phyloP scores from a whole-genome alignment of 2,888 invertebrate species.

The Gonocerus acuteangulatus region DNA sequence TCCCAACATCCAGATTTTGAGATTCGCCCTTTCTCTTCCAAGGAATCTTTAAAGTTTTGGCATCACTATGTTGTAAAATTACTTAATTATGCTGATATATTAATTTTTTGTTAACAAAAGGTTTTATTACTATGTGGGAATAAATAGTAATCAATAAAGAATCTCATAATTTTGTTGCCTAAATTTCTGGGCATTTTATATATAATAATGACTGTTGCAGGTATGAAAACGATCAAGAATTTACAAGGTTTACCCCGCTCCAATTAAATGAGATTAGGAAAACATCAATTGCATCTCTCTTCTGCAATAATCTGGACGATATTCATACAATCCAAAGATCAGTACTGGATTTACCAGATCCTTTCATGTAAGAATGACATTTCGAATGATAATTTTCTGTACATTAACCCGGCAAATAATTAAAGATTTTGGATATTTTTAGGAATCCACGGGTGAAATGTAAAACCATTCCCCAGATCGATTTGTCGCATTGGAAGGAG shows the following conservation, averaged over 20 bases:
- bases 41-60: too few relatives aligned
- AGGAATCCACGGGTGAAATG: conserved; percentile 63
- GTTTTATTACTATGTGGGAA: too few relatives aligned
- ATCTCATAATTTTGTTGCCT: too few relatives aligned
- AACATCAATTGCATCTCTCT: conserved; percentile 45
- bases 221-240: conserved; percentile 46
- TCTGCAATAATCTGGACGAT: conserved; percentile 49
- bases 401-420: neutral
- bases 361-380: conserved; percentile 44
- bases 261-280: conserved; percentile 50
- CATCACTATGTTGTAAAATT: too few relatives aligned
- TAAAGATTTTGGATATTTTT: conserved; percentile 37
- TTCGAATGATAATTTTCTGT: too few relatives aligned
- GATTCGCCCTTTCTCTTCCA: too few relatives aligned
- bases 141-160: too few relatives aligned
- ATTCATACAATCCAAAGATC: conserved; percentile 47
- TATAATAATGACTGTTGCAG: too few relatives aligned
- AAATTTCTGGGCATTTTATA: too few relatives aligned
- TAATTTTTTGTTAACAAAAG: too few relatives aligned
- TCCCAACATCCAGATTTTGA: too few relatives aligned
- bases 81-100: too few relatives aligned
- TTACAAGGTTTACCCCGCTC: conserved; percentile 45
- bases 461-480: conserved; percentile 53
- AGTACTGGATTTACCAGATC: conserved; percentile 48
- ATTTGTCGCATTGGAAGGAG: conserved; percentile 57